Base-by-base conservation (phyloP, 2,113 vertebrate genomes). In the Harpagus bidentatus region DNA sequence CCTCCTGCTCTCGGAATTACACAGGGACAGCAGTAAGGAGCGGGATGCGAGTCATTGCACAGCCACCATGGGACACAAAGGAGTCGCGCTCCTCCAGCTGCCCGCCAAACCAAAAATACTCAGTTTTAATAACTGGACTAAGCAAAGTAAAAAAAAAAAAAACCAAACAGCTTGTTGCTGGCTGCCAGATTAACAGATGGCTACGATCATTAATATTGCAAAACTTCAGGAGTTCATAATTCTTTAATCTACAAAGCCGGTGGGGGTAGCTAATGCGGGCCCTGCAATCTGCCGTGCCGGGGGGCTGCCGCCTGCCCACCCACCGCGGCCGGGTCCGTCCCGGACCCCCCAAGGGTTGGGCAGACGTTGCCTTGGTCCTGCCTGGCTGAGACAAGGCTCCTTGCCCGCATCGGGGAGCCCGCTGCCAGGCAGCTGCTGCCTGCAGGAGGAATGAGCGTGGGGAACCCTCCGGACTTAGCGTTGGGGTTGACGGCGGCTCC, bases 131-230 rank as follows among this genome's bases (percentile, higher is more conserved):
- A 71, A 77, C 82, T 3, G 66, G 40, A 10, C 77, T 10, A 13
- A 55, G 65, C 56, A 18, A 55, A 66, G 40, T 26, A 8, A 43
- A 34, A 55, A 36, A 50, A 40, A 17, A 7, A 58, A 43, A 43
- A 53, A n/a, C 22, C 32, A 6, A 50, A 18, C 31, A 31, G 62
- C 65, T 88, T 4, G 3, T 42, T 50, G n/a, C 82, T n/a, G 74
- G 29, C 82, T 88, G 89, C 71, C 78, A 61, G 76, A 26, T 88
- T 72, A 72, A 65, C 97, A 97, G 97, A 97, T 97, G 96, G 97
- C 61, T 12, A 3, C 13, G 4, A 16, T 88, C 88, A 88, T 97
- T 95, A 95, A 93, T 95, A 96, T 94, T 96, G 81, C 84, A 91
- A 5, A 86, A 66, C 84, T 77, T 72, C 34, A 34, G 74, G 84